phyloP scores from a whole-genome alignment of 2,797 vertebrate species.

The Sebastes matsubarae region DNA sequence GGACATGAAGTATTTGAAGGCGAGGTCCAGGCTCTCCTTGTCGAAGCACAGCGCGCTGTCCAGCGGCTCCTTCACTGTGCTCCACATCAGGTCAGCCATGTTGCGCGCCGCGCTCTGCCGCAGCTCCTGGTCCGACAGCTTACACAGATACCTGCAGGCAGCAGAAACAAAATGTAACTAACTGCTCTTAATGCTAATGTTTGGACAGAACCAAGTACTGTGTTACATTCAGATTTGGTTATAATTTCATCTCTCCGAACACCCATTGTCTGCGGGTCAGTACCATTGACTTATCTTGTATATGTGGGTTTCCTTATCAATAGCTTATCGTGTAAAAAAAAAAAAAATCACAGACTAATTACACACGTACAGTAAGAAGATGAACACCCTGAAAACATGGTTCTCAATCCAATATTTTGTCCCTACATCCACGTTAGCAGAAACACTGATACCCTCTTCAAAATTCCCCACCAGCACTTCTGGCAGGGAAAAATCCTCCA shows the following conservation, averaged over 20 bases:
- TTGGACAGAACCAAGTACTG: neutral
- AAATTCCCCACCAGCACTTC: neutral
- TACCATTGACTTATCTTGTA: neutral
- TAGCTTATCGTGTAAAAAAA: neutral
- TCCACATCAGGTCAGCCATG: slow-evolving; percentile 99
- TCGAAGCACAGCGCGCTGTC: slow-evolving; percentile 98
- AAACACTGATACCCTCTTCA: neutral
- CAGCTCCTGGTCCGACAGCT: slow-evolving; percentile 97
- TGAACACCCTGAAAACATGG: neutral
- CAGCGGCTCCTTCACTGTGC: slow-evolving; percentile 98
- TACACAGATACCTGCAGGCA: slow-evolving; percentile 92
- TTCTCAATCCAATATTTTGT: neutral
- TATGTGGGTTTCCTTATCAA: neutral
- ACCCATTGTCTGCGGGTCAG: neutral
- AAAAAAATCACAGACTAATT: fast-evolving
- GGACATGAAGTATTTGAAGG: slow-evolving; percentile 99
- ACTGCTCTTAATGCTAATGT: neutral
- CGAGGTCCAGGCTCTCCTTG: slow-evolving; percentile 98
- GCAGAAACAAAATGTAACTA: neutral
- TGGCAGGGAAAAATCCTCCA: neutral
- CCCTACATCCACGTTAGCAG: neutral
- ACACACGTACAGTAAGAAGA: neutral
- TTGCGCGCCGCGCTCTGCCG: slow-evolving; percentile 96
- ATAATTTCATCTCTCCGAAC: neutral
- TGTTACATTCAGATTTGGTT: neutral